Conservation (phyloP, 2,797 vertebrate species). For the Sebastiscus tertius region DNA sequence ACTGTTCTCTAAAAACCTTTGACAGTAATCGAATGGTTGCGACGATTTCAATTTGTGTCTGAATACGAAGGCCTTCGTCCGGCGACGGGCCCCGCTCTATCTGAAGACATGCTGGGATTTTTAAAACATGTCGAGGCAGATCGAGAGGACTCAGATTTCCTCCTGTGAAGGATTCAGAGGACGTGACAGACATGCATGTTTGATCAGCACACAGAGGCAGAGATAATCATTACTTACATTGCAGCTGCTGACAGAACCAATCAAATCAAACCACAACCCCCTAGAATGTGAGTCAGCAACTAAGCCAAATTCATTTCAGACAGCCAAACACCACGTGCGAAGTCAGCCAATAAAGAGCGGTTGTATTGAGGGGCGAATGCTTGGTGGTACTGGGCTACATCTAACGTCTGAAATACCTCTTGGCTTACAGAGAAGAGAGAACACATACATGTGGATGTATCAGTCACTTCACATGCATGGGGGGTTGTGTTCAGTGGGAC, state of each 20-base stretch:
- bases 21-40: neutral
- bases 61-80: neutral
- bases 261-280: slow-evolving; percentile 3
- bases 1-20: neutral
- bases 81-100: neutral
- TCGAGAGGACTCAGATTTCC: slow-evolving; percentile 56
- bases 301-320: slow-evolving; percentile 52
- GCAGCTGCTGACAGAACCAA: slow-evolving; percentile 14
- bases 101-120: neutral
- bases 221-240: slow-evolving; percentile 12
- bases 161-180: slow-evolving; percentile 9
- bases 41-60: neutral
- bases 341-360: neutral
- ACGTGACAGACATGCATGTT: slow-evolving; percentile 35
- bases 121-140: neutral
- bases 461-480: slow-evolving; percentile 2
- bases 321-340: neutral
- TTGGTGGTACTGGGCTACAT: neutral
- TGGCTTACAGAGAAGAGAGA: neutral
- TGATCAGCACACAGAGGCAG: slow-evolving; percentile 31
- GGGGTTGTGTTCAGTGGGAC: slow-evolving; percentile 15
- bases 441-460: neutral
- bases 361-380: neutral
- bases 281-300: neutral
- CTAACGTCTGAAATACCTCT: slow-evolving; percentile 16